Evolutionary conservation across 2,888 invertebrate species (phyloP).

Genomic region (Hirudinaria manillensis): DNA sequence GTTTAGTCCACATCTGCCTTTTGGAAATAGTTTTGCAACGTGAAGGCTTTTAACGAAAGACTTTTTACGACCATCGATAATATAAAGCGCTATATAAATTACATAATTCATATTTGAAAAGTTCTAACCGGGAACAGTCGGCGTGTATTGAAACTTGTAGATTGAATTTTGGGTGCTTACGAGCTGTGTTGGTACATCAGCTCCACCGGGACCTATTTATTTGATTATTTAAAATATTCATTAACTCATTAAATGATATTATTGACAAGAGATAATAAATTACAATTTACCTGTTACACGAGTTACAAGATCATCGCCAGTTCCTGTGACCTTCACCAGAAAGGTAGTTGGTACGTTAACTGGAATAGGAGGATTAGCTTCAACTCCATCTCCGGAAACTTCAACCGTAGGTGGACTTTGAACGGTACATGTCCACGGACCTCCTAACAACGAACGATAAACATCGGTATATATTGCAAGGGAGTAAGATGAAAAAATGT

Average conservation of each 20-base stretch:
- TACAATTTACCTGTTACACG: background rate
- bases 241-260: background rate
- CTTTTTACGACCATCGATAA: no score
- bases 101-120: background rate
- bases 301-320: background rate
- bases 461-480: background rate
- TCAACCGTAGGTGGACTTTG: slow-evolving; percentile 16
- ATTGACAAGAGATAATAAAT: background rate
- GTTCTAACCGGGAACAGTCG: slow-evolving; percentile 14
- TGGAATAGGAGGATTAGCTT: background rate
- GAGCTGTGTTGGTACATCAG: background rate
- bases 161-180: slow-evolving; percentile 11
- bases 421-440: slow-evolving; percentile 29
- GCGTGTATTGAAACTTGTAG: slow-evolving; percentile 24
- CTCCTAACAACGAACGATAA: background rate
- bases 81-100: background rate
- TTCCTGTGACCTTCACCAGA: slow-evolving; percentile 18
- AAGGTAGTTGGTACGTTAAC: slow-evolving; percentile 18
- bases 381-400: slow-evolving; percentile 22
- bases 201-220: background rate
- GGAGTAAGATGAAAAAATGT: no score
- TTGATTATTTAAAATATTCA: background rate
- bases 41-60: no score
- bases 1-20: no score
- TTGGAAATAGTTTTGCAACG: background rate